Percentiles rank a stretch among this genome's conserved stretches.
These are phyloP conservation scores for Heliocidaris erythrogramma DNA, from an alignment of 35 echinoderm and acorn worm genomes.

Conservation along the genomic window DNA sequence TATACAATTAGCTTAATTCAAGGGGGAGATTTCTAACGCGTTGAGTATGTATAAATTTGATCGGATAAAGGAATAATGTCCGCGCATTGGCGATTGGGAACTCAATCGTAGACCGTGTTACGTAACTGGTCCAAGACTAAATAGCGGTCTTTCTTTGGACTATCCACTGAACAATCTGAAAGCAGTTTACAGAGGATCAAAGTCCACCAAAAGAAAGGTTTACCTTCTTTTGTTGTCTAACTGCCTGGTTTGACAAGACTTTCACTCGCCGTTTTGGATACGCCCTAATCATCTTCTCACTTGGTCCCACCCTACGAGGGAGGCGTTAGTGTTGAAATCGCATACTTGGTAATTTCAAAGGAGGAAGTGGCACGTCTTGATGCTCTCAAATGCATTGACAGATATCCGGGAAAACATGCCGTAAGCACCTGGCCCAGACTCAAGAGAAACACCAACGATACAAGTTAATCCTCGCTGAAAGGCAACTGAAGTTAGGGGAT, in stretches of 20 bases:
- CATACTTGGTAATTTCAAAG: neutral
- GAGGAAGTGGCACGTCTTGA: neutral
- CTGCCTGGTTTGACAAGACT: neutral
- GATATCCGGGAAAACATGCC: neutral
- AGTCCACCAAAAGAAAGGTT: neutral
- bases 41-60: too few relatives aligned
- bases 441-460: neutral
- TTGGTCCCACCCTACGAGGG: neutral
- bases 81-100: neutral
- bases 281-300: neutral
- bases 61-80: too few relatives aligned
- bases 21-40: too few relatives aligned
- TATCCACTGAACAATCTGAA: neutral
- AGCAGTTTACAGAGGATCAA: neutral
- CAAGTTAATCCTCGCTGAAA: conserved; percentile 13
- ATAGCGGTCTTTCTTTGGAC: neutral
- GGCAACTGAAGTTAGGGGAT: conserved; percentile 14
- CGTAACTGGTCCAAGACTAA: neutral
- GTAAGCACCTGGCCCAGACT: conserved; percentile 34
- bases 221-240: neutral
- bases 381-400: conserved; percentile 30
- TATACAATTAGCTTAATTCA: too few relatives aligned
- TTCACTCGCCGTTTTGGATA: neutral
- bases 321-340: neutral
- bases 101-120: neutral